Conservation (phyloP, 2,888 invertebrate species). For the Meta bourneti region DNA sequence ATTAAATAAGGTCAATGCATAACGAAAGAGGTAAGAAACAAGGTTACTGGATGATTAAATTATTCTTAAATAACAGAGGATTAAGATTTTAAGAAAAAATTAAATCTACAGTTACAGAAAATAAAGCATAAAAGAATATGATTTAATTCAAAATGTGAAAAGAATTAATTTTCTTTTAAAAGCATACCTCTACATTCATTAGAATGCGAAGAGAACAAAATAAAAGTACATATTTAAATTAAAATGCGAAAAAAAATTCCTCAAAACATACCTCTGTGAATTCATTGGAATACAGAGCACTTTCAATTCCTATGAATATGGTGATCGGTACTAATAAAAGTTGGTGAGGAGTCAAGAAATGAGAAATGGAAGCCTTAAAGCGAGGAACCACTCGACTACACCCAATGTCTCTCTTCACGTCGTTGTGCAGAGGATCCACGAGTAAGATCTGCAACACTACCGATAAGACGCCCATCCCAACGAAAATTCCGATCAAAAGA, state of each 20-base stretch:
- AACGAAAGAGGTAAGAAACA: too few species aligned
- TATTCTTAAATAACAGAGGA: too few species aligned
- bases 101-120: too few species aligned
- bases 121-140: too few species aligned
- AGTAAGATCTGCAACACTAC: slow-evolving; percentile 92
- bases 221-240: too few species aligned
- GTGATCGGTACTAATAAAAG: slow-evolving; percentile 96
- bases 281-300: slow-evolving; percentile 94
- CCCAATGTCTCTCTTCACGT: slow-evolving; percentile 13
- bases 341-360: slow-evolving; percentile 91
- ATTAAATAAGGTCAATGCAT: too few species aligned
- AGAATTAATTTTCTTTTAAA: too few species aligned
- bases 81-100: too few species aligned
- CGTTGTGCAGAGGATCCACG: slow-evolving; percentile 90
- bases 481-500: slow-evolving; percentile 92
- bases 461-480: slow-evolving; percentile 91
- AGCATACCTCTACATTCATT: too few species aligned
- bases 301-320: slow-evolving; percentile 97
- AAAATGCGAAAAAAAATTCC: neutral
- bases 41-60: too few species aligned
- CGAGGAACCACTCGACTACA: slow-evolving; percentile 80
- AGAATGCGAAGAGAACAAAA: too few species aligned
- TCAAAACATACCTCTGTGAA: slow-evolving; percentile 81
- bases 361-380: slow-evolving; percentile 93
- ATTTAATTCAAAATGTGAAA: too few species aligned